These are phyloP conservation scores for Nebria brevicollis DNA, from an alignment of 2,888 invertebrate genomes.

Conservation along the genomic window DNA sequence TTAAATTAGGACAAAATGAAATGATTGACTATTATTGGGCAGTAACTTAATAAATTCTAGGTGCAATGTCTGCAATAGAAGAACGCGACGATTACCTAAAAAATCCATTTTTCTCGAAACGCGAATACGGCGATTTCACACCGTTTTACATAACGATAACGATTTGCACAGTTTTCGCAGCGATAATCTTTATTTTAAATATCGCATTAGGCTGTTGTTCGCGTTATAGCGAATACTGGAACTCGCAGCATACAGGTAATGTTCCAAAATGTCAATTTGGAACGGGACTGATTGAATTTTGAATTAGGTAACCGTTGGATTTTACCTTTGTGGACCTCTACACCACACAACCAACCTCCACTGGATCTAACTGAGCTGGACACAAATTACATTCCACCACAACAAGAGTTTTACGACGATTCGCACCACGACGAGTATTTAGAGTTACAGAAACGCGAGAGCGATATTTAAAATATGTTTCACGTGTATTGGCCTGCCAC, in stretches of 20 bases:
- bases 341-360: slow-evolving; percentile 84
- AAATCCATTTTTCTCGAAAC: slow-evolving; percentile 70
- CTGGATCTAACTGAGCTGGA: slow-evolving; percentile 81
- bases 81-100: slow-evolving; percentile 71
- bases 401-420: slow-evolving; percentile 53
- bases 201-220: slow-evolving; percentile 85
- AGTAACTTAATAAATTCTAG: neutral
- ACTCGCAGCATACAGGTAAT: slow-evolving; percentile 80
- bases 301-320: slow-evolving; percentile 82
- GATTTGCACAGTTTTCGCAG: slow-evolving; percentile 78
- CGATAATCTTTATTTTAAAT: slow-evolving; percentile 78
- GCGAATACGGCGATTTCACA: slow-evolving; percentile 79
- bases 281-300: neutral
- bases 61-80: slow-evolving; percentile 70
- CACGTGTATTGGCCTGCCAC: slow-evolving; percentile 82
- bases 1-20: neutral
- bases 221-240: slow-evolving; percentile 82
- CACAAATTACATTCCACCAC: slow-evolving; percentile 64
- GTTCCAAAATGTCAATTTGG: neutral
- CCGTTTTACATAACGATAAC: slow-evolving; percentile 85
- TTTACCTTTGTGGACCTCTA: slow-evolving; percentile 84
- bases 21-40: neutral
- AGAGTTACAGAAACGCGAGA: slow-evolving; percentile 81
- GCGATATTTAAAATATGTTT: slow-evolving; percentile 76
- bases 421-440: slow-evolving; percentile 63